Evolutionary conservation across 2,113 vertebrate species (phyloP).

Genomic region (Sapajus apella): DNA sequence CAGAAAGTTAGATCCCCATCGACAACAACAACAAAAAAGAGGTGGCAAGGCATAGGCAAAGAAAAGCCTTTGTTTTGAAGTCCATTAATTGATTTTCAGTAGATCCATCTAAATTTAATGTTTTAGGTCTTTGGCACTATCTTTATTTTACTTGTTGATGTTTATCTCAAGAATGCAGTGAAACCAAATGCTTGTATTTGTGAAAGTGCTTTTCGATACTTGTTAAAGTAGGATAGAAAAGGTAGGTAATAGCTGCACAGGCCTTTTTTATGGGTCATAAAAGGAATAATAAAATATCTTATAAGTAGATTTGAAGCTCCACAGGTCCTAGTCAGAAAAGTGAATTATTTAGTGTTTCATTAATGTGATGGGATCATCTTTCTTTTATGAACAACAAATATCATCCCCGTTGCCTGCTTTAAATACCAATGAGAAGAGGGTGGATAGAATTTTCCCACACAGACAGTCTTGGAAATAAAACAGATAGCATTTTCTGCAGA

Average conservation of each 20-base stretch:
- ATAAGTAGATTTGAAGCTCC: conserved; percentile 13
- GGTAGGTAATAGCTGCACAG: neutral
- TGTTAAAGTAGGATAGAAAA: conserved; percentile 7
- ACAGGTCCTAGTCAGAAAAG: neutral
- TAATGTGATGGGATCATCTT: neutral
- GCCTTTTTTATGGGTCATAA: neutral
- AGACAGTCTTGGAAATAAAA: neutral
- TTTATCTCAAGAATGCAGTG: conserved; percentile 18
- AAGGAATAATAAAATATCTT: conserved; percentile 19
- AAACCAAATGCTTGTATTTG: neutral
- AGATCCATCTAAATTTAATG: neutral
- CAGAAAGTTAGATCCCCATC: neutral
- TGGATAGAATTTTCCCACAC: conserved; percentile 44
- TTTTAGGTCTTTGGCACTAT: neutral
- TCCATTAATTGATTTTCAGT: neutral
- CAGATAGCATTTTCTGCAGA: neutral
- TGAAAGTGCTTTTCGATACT: conserved; percentile 37
- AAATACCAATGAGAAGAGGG: neutral
- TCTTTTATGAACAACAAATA: neutral
- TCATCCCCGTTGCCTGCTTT: neutral
- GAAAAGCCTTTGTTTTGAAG: neutral
- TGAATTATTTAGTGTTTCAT: conserved; percentile 6
- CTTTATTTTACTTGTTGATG: neutral
- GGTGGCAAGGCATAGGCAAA: neutral
- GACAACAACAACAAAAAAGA: neutral